Evolutionary conservation across 2,113 vertebrate genomes (phyloP), one percentile per base, ranked within the genome.

Genomic region (Phalacrocorax pelagicus): DNA sequence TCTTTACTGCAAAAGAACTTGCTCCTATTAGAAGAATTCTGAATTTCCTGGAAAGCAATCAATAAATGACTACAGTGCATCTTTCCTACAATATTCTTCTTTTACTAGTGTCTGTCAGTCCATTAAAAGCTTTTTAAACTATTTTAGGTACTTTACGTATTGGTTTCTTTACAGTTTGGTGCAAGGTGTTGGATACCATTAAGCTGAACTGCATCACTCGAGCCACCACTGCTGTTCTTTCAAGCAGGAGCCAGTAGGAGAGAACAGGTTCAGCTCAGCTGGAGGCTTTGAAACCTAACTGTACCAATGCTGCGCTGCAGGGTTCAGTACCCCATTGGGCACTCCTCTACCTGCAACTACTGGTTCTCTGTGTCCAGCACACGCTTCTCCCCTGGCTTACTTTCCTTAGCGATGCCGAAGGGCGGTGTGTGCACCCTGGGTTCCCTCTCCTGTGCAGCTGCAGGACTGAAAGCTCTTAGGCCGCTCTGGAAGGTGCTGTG

Each of bases 21-120:
- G 94, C 96, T 96, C 94, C 89, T 84, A 72, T 44, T 78, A 71
- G 92, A 95, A 82, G 92, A 75, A 94, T 91, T 87, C 82, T 96
- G 93, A 94, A 84, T 90, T 95, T 92, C 92, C 80, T 93, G 89
- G 82, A 95, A 96, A 97, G 85, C 92, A 87, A 97, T 98, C 94
- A 97, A 98, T 97, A 97, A 98, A 98, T 96, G 7, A 92, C 93
- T 92, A 93, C 96, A 96, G 96, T 95, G 95, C 96, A 96, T 87
- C 88, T 96, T 91, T 96, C 93, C 81, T 94, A 91, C 61, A 92
- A 86, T 78, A 81, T 93, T 84, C 87, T 84, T 90, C 85, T 86
- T 94, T 95, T 83, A 81, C 79, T 93, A 86, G 86, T 95, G 93
- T 97, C 94, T 97, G 97, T 95, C 79, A 86, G 81, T 97, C 86